Evolutionary conservation across 2,113 vertebrate species (phyloP).

Genomic region (Lamprologus tigripictilis): DNA sequence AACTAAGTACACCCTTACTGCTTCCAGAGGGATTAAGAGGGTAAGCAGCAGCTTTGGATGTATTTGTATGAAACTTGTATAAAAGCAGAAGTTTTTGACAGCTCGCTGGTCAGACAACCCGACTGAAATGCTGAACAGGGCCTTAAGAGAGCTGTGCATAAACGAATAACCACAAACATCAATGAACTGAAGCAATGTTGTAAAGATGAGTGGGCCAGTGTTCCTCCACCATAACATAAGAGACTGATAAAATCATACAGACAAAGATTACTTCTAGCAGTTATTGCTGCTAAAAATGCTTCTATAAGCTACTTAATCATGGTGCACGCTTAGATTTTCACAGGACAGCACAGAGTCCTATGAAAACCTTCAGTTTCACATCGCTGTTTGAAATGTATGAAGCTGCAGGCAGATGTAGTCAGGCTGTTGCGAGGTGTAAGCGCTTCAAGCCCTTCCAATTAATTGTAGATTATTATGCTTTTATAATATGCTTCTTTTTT

Average conservation of each 20-base stretch:
- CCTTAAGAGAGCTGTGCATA: background rate
- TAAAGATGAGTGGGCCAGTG: background rate
- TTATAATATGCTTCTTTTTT: background rate
- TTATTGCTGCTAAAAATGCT: background rate
- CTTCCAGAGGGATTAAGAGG: background rate
- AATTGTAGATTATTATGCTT: background rate
- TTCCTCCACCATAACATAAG: background rate
- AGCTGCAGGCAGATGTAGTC: background rate
- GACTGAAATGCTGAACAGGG: background rate
- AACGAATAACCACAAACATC: background rate
- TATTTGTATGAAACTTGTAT: background rate
- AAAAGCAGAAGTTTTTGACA: background rate
- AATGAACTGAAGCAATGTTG: background rate
- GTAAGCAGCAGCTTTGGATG: background rate
- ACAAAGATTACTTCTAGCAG: background rate
- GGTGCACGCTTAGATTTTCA: background rate
- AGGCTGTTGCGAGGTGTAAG: background rate
- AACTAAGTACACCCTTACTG: background rate
- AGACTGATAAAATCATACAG: background rate
- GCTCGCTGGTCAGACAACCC: background rate
- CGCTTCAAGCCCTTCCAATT: background rate
- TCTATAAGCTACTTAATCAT: background rate
- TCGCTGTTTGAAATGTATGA: background rate
- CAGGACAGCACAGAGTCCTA: background rate
- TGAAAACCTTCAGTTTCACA: background rate